phyloP scores from a whole-genome alignment of 1,140 invertebrate species.

The Battus philenor region DNA sequence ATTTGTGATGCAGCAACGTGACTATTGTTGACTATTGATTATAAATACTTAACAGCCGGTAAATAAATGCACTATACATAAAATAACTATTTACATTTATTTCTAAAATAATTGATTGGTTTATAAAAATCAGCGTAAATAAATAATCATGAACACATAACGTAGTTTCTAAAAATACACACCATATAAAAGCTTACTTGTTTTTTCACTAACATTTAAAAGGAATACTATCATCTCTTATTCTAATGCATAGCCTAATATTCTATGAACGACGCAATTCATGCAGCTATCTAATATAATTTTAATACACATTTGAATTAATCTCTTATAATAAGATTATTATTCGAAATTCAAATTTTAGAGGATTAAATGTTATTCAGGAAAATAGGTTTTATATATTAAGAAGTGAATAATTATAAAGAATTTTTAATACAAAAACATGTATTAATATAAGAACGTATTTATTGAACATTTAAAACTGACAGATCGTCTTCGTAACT shows the following conservation, averaged over 20 bases:
- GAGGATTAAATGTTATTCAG: background rate
- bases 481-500: slow-evolving; percentile 22
- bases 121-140: slow-evolving; percentile 42
- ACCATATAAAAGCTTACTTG: slow-evolving; percentile 22
- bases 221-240: slow-evolving; percentile 49
- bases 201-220: slow-evolving; percentile 25
- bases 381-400: slow-evolving; percentile 8
- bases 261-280: slow-evolving; percentile 14
- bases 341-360: slow-evolving; percentile 1
- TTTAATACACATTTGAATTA: slow-evolving; percentile 19
- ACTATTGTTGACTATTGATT: slow-evolving; percentile 31
- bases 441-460: too few species aligned
- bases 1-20: slow-evolving; percentile 42
- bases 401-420: too few species aligned
- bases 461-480: too few species aligned
- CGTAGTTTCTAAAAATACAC: slow-evolving; percentile 32
- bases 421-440: too few species aligned
- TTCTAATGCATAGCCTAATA: slow-evolving; percentile 30
- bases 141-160: slow-evolving; percentile 50
- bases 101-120: slow-evolving; percentile 27
- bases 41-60: slow-evolving; percentile 64
- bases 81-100: slow-evolving; percentile 58
- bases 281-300: slow-evolving; percentile 8
- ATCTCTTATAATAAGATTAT: slow-evolving; percentile 24
- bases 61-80: slow-evolving; percentile 68